Percentiles rank a stretch among this genome's conserved stretches.
Evolutionary conservation across 2,113 vertebrate genomes (phyloP).

Genomic region (Boulengeromyrus knoepffleri): DNA sequence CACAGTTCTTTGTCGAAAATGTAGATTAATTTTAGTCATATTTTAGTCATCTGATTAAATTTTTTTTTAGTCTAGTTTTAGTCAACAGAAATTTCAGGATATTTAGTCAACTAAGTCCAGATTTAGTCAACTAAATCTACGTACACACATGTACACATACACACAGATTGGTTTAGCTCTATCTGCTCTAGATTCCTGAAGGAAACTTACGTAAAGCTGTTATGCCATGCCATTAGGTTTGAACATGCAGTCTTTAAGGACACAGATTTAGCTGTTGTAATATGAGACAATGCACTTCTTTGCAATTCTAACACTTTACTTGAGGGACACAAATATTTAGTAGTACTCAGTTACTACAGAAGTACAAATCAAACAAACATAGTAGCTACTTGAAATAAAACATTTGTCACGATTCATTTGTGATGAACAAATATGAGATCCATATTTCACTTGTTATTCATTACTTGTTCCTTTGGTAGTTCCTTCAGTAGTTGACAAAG

Average conservation of each 20-base stretch:
- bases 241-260: background rate
- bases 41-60: too few species aligned
- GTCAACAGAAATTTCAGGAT: background rate
- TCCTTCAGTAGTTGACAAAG: background rate
- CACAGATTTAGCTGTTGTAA: background rate
- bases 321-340: background rate
- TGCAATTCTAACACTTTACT: background rate
- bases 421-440: background rate
- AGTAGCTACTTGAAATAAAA: background rate
- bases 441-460: background rate
- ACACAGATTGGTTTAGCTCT: background rate
- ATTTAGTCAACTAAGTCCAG: background rate
- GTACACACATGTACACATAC: background rate
- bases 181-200: background rate
- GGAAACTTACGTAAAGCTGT: background rate
- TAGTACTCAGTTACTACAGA: background rate
- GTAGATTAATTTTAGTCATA: background rate
- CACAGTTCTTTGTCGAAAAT: background rate
- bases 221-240: background rate
- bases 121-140: background rate
- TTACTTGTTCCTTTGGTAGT: background rate
- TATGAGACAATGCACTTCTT: background rate
- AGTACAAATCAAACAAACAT: background rate
- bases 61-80: background rate
- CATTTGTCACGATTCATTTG: background rate